These are phyloP conservation scores for Atopsyche davidsoni DNA, from an alignment of 1,140 invertebrate genomes.

Conservation along the genomic window DNA sequence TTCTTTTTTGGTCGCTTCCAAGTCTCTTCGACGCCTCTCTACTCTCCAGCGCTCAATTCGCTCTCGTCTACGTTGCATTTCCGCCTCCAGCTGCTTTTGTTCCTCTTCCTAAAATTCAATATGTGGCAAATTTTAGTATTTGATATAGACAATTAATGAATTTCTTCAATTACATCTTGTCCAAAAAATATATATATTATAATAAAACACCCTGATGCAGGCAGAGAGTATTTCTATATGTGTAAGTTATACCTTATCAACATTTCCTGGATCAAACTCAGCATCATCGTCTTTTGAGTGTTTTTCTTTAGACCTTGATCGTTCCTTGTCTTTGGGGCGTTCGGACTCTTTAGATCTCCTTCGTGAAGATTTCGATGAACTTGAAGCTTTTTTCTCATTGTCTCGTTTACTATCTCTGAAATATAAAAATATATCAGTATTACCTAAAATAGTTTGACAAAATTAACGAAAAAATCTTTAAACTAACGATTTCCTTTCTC, in stretches of 20 bases:
- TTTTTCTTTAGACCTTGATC: conserved; percentile 47
- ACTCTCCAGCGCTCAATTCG: conserved; percentile 88
- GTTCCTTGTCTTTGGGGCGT: conserved; percentile 44
- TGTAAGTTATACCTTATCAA: conserved; percentile 57
- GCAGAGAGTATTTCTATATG: conserved; percentile 6
- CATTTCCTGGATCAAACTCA: conserved; percentile 65
- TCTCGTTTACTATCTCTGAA: conserved; percentile 41
- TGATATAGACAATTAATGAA: conserved; percentile 13
- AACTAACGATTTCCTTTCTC: conserved; percentile 44
- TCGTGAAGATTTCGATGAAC: conserved; percentile 33
- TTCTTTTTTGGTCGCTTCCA: conserved; percentile 72
- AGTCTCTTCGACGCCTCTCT: conserved; percentile 79
- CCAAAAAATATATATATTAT: conserved; percentile 3
- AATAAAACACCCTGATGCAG: background rate
- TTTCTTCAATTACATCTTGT: conserved; percentile 8
- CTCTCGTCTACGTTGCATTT: conserved; percentile 95
- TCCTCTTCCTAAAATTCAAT: conserved; percentile 63
- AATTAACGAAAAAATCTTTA: conserved; percentile 15
- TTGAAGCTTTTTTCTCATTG: conserved; percentile 33
- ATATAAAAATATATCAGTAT: conserved; percentile 25
- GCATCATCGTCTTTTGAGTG: conserved; percentile 54
- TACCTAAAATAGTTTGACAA: conserved; percentile 11
- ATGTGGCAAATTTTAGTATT: conserved; percentile 1
- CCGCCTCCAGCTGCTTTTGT: conserved; percentile 82
- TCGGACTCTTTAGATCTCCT: conserved; percentile 39